Evolutionary conservation across 1,140 invertebrate genomes (phyloP), one percentile per base, ranked within the genome.

Genomic region (Luehdorfia chinensis): DNA sequence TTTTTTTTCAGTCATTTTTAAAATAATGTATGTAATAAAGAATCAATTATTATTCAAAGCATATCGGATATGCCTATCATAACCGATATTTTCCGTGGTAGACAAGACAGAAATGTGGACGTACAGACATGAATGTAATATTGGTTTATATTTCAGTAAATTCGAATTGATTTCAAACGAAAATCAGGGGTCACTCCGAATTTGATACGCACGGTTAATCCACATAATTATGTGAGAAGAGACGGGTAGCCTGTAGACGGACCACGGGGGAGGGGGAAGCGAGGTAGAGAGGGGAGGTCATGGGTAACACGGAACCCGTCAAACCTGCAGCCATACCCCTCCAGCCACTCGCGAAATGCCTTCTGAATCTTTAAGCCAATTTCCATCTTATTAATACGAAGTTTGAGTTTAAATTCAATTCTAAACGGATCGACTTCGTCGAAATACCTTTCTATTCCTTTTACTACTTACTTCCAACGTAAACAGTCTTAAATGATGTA

Each of bases 251-350:
- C 43, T 55, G 62, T 65, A 50, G 55, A 19, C 53, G 48, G 43
- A 21, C 53, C 7, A 13, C 25, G 33, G 39, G 55, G 61, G 15
- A 13, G 30, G 14, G 30, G 36, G 54, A 58, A 14, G 15, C 19
- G 16, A 6, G 7, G 27, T 30, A 23, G 9, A 33, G 21, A 50
- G 62, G 53, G 61, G 57, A 37, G 44, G 49, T 14, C 25, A 48
- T 34, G 79, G 47, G 79, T 84, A 84, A 84, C 76, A 80, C 79
- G 74, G 79, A 84, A 80, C 79, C 79, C 63, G 79, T 78, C 76
- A 71, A 66, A 77, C 79, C 68, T 77, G 79, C 68, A 69, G 58
- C 65, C 63, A 63, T 59, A 66, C 72, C 53, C 71, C 56, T 52
- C 46, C n/a, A n/a, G 56, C 56, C 47, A 54, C 59, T 76, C 71